Evolutionary conservation across 2,797 vertebrate genomes (phyloP), one percentile per base, ranked within the genome.

Genomic region (Sebastes itinus): DNA sequence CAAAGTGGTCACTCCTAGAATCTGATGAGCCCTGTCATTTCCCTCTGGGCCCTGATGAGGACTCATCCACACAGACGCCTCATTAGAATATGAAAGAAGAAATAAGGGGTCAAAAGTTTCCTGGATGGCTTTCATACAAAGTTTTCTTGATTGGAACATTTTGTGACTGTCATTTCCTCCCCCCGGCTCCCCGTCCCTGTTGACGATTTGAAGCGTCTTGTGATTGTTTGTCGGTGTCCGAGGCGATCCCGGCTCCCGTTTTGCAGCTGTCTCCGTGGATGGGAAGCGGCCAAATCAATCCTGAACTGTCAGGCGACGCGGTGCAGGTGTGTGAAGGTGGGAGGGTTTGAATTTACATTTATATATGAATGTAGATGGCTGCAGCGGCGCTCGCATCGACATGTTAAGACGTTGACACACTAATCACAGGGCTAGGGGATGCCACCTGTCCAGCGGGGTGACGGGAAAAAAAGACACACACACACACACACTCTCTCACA

Each of bases 341-440:
- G 38, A 55, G 80, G 67, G 81, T 60, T 82, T 77, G 81, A 87
- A 90, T 92, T 91, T 91, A 88, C 92, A 95, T 96, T 95, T 95
- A 94, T 94, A 95, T 94, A 94, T 94, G 94, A 89, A 95, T 93
- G 93, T 91, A 95, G 92, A 95, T 92, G 93, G 82, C 87, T 89
- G 86, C 56, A 78, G 90, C 72, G 33, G 77, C 58, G 72, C 80
- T 87, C 80, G 75, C 82, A 82, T 92, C 86, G 91, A 94, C 94
- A 94, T 93, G 93, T 94, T 95, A 94, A 95, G 93, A 96, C 79
- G 87, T 88, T 95, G 95, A 96, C 96, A 95, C 82, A 77, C 93
- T 96, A 96, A 96, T 96, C 94, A 96, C 92, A 92, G 93, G 95
- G 94, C 91, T 94, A 77, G 89, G 84, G 89, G 88, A 94, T 89